These are phyloP conservation scores for Cottoperca gobio DNA, from an alignment of 2,797 vertebrate species.

Conservation along the genomic window DNA sequence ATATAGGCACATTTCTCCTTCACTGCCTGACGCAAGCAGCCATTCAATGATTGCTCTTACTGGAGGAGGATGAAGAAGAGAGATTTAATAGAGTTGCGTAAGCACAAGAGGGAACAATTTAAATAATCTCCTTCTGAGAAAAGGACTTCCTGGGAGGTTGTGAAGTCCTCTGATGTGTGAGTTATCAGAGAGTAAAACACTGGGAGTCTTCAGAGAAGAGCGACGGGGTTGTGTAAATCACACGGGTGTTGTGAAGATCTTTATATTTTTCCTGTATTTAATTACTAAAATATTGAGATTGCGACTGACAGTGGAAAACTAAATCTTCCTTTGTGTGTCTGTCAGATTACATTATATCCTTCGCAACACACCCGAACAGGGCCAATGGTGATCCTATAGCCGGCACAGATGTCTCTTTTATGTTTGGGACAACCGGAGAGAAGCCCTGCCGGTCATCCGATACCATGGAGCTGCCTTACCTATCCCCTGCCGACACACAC, in stretches of 20 bases:
- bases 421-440: constrained; percentile 49
- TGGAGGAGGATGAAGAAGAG: constrained; percentile 33
- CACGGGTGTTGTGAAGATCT: constrained; percentile 9
- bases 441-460: constrained; percentile 63
- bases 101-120: constrained; percentile 43
- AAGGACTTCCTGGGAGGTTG: constrained; percentile 42
- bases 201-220: constrained; percentile 16
- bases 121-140: constrained; percentile 60
- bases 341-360: constrained; percentile 58
- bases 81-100: constrained; percentile 56
- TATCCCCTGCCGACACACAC: constrained; percentile 6
- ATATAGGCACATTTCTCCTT: constrained; percentile 9
- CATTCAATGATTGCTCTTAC: constrained; percentile 38
- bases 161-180: constrained; percentile 39
- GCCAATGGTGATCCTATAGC: constrained; percentile 3
- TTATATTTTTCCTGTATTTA: constrained; percentile 23
- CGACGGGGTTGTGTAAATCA: constrained; percentile 18
- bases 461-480: constrained; percentile 57
- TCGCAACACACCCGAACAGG: not conserved
- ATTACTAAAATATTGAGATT: constrained; percentile 38
- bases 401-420: constrained; percentile 68
- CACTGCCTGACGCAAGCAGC: constrained; percentile 48
- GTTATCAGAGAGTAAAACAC: constrained; percentile 28
- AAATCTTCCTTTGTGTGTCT: constrained; percentile 58
- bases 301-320: constrained; percentile 23